Percentiles rank a stretch among this genome's conserved stretches.
Evolutionary conservation across 2,888 invertebrate genomes (phyloP).

Genomic region (Brachypalpus laphriformis): DNA sequence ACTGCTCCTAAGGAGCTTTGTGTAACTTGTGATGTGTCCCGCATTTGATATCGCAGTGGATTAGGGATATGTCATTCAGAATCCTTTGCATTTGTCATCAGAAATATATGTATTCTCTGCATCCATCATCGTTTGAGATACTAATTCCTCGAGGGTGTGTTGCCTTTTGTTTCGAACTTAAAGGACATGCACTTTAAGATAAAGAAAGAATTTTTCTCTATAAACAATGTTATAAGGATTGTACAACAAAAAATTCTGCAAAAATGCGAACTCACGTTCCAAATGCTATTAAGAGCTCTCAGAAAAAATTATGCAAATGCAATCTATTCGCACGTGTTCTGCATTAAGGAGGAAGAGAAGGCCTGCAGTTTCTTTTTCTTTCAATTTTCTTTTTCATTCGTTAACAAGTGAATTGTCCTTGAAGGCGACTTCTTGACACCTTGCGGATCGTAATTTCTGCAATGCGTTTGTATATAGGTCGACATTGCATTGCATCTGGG

Average conservation of each 20-base stretch:
- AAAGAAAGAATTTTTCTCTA: background rate
- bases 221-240: background rate
- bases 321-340: conserved; percentile 54
- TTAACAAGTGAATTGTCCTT: conserved; percentile 58
- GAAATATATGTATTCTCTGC: background rate
- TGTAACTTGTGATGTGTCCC: background rate
- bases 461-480: background rate
- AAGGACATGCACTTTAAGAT: background rate
- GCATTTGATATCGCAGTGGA: conserved; percentile 25
- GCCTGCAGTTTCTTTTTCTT: conserved; percentile 1
- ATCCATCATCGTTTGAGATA: conserved; percentile 7
- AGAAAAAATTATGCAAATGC: conserved; percentile 65
- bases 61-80: background rate
- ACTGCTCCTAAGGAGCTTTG: conserved; percentile 3
- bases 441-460: conserved; percentile 23
- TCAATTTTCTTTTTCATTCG: background rate
- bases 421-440: conserved; percentile 53
- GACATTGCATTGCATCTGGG: conserved; percentile 12
- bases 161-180: background rate
- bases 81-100: conserved; percentile 11
- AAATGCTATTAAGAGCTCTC: conserved; percentile 40
- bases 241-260: background rate
- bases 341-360: conserved; percentile 10
- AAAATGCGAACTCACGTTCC: conserved; percentile 46
- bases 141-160: background rate